Base-by-base conservation (phyloP, 2,888 invertebrate genomes). In the Caenorhabditis becei region DNA sequence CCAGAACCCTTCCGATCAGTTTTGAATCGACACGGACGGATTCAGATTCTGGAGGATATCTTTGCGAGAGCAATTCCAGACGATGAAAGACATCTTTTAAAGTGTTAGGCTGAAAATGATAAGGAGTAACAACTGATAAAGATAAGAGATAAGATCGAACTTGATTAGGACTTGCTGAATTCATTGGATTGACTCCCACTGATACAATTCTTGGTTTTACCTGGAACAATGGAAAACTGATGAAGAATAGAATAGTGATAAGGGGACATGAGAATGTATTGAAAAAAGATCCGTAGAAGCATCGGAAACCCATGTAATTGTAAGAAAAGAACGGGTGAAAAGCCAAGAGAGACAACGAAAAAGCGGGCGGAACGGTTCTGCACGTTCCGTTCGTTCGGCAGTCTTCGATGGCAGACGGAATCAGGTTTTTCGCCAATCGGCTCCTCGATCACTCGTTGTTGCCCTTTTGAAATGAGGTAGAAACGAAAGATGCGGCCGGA, bases 171-270 rank as follows among this genome's bases (percentile, higher is more conserved):
- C 32, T 62, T 47, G 44, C n/a, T 63, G 32, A 56, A 58, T 20
- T 69, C 78, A 78, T 78, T 65, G 70, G 72, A 66, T 59, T 53
- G 59, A 24, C 80, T 72, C 77, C 80, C 66, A 72, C 61, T 67
- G 82, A 80, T 83, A 83, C 82, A 83, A 80, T 83, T 83, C 82
- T 83, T 83, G 82, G 82, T 83, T 79, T 24, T 69, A 71, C 82
- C 82, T 79, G 70, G 11, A 79, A 72, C 35, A 18, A 49, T 24
- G 1, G 16, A 47, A 2, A 3, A 49, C n/a, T 18, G 11, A 5
- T 11, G 41, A 14, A 41, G 8, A 41, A 14, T 14, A 49, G 18
- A 41, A 35, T 28, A 35, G 35, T 62, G 20, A 59, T 18, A 26
- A 24, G 23, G 24, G 28, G 44, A 62, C 49, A 28, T 49, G 8